Evolutionary conservation across 2,888 invertebrate genomes (phyloP), one percentile per base, ranked within the genome.

Genomic region (Odontocolon sp.): DNA sequence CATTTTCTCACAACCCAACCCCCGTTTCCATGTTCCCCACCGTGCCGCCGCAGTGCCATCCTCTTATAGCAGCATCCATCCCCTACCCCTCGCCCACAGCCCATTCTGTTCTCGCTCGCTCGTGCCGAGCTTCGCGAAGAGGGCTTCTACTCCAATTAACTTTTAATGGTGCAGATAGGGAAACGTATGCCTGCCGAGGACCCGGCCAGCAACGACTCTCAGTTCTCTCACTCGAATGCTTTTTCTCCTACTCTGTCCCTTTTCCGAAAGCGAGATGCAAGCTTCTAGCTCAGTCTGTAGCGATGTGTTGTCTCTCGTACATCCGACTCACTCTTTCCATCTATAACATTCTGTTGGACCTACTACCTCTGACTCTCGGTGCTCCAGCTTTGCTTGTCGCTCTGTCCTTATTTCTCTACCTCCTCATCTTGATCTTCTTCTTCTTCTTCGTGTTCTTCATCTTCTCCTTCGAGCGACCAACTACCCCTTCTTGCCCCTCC

Each of bases 131-230:
- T 79, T 72, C 77, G 80, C 79, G 77, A 79, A 80, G 82, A 80
- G 82, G 82, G 83, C 85, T 86, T 86, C 84, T 85, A 85, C 85
- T 86, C 85, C 86, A 86, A 86, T 87, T 87, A 87, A 87, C 85
- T 87, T 87, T 87, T 86, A 85, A 86, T 86, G 85, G 85, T 81
- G 79, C 82, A 85, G 86, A 87, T 87, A 86, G 86, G 85, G 83
- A 86, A 86, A 87, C 86, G 85, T 86, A 85, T 86, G 86, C 83
- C 84, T 81, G 81, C 81, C 83, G 72, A 78, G 82, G 80, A 78
- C 75, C 80, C 80, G 76, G 69, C 66, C 71, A 31, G 38, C 74
- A 75, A 74, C 72, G 66, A 70, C 23, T 64, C 71, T 45, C 56
- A 33, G 42, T n/a, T n/a, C n/a, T n/a, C n/a, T n/a, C n/a, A n/a